phyloP scores from a whole-genome alignment of 2,888 invertebrate genomes.

The Torymus tubicola region DNA sequence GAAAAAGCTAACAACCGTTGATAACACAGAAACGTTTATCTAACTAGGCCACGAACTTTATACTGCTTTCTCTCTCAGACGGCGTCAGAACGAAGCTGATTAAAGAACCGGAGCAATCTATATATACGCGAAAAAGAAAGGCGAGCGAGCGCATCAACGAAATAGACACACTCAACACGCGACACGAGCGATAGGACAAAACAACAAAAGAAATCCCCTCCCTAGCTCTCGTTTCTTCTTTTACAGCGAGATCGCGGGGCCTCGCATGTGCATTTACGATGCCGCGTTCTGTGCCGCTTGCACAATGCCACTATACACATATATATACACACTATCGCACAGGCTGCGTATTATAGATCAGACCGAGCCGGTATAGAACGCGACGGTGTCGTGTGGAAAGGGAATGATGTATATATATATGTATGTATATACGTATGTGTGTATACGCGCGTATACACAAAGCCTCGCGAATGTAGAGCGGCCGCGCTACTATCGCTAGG shows the following conservation, averaged over 20 bases:
- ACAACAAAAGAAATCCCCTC: slow-evolving; percentile 10
- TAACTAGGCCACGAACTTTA: too few relatives aligned
- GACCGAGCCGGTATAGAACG: slow-evolving; percentile 8
- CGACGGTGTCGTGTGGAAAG: not conserved
- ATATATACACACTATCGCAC: slow-evolving; percentile 16
- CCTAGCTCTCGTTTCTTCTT: not conserved
- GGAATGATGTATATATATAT: not conserved
- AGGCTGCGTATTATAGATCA: slow-evolving; percentile 42
- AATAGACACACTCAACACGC: too few relatives aligned
- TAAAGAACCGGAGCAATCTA: too few relatives aligned
- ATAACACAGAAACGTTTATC: too few relatives aligned
- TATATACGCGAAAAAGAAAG: not conserved
- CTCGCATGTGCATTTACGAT: slow-evolving; percentile 14
- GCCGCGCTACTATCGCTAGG: not conserved
- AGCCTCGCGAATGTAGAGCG: slow-evolving; percentile 28
- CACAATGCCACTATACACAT: slow-evolving; percentile 11
- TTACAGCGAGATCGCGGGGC: not conserved
- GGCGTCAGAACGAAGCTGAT: too few relatives aligned
- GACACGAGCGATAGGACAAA: not conserved
- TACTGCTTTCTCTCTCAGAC: too few relatives aligned
- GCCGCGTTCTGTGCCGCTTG: slow-evolving; percentile 1
- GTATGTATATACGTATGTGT: not conserved
- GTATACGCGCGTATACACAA: not conserved
- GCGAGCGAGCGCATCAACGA: not conserved
- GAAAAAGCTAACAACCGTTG: too few relatives aligned